Conservation (phyloP, 1,140 invertebrate species). For the Triops longicaudatus region DNA sequence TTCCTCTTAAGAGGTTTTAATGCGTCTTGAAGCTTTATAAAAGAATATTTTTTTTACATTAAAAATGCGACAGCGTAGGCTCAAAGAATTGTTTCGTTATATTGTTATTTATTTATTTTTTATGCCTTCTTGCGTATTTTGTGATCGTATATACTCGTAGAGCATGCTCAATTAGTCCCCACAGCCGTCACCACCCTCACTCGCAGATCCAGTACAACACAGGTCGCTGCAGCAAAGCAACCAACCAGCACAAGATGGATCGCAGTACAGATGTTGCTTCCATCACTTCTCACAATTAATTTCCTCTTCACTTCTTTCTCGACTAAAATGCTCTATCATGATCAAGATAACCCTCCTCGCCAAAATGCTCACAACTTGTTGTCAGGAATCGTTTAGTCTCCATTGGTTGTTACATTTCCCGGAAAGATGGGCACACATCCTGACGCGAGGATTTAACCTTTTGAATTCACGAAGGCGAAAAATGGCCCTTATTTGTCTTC, state of each 20-base stretch:
- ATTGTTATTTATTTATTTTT: too few relatives aligned
- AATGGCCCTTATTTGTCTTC: background rate
- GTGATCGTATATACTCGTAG: background rate
- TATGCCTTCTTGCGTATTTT: background rate
- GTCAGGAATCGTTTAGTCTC: background rate
- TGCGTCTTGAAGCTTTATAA: too few relatives aligned
- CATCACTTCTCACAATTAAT: slow-evolving; percentile 2
- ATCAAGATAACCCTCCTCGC: background rate
- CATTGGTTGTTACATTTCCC: background rate
- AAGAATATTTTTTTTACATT: too few relatives aligned
- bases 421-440: background rate
- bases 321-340: slow-evolving; percentile 8
- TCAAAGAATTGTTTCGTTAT: too few relatives aligned
- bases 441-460: background rate
- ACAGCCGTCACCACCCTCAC: background rate
- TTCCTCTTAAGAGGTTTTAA: too few relatives aligned
- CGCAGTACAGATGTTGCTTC: slow-evolving; percentile 1
- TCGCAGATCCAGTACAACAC: background rate
- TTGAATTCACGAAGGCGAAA: background rate
- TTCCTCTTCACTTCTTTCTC: background rate
- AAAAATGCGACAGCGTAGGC: too few relatives aligned
- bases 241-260: slow-evolving; percentile 6
- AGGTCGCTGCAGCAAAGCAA: background rate
- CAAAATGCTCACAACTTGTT: slow-evolving; percentile 2
- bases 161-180: background rate